Evolutionary conservation across 2,888 invertebrate genomes (phyloP), one percentile per base, ranked within the genome.

Genomic region (Melieria crassipennis): DNA sequence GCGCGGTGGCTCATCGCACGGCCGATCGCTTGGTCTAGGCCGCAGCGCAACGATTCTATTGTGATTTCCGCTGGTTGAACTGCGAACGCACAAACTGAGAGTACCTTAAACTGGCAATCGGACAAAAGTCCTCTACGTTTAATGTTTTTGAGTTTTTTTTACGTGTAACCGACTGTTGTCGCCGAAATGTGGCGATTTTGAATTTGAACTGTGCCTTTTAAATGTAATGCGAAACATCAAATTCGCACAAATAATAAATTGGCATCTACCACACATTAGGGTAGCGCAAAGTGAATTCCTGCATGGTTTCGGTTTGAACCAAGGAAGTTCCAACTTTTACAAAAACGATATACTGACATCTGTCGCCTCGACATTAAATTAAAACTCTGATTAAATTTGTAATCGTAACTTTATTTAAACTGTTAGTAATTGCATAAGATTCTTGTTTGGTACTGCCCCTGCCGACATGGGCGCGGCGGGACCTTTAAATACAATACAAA

Each of bases 1-100:
- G 80, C 69, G 69, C 76, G 9, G 78, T 84, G 70, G 83, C 83
- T n/a, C 79, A 71, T 57, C 78, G 69, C 68, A 80, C 82, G 42
- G 84, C 81, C 30, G 77, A 78, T 58, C 78, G 81, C 67, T 70
- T 84, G 69, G 58, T 78, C 65, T 83, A 76, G 45, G 4, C 11
- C 11, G 58, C 46, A 9, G 13, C 45, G 62, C 6, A 62, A 9
- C 13, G n/a, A 7, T 11, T 13, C 5, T 5, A 30, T 30, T 30
- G 30, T 30, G 9, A 13, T 43, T 13, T 60, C n/a, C 30, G 45
- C 58, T 52, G n/a, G 52, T 1, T 13, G 4, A 60, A 62, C 58
- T 52, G 30, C 50, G 50, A 50, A 46, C 30, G 30, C 52, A 55
- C 42, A 10, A 9, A 62, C 62, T 56, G 63, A 47, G 30, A 43